Base-by-base conservation (phyloP, 2,797 vertebrate genomes). In the Arctocebus calabarensis region DNA sequence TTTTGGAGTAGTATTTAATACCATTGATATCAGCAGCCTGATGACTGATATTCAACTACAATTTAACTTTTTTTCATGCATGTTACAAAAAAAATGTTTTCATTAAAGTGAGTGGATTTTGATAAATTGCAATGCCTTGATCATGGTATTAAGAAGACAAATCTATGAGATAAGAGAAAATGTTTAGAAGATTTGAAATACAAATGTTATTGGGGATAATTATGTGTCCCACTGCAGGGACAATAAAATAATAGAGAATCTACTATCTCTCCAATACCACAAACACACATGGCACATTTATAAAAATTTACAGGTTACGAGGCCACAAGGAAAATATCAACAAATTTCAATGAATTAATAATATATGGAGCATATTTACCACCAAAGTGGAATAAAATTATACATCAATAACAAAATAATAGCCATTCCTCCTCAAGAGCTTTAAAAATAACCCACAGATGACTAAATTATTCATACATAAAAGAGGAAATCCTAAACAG, bases 381-480 rank as follows among this genome's bases (percentile, higher is more conserved):
- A 90, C 23, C 19, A 48, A 79, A 62, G 70, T 68, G 20, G 29
- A 91, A 86, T 83, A 71, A 73, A 87, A 78, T 78, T 89, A 13
- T 88, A 96, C 94, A 68, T 88, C 29, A 70, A 29, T 90, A 91
- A 78, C 62, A 96, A 84, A 97, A 73, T 74, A 94, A 92, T 84
- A 75, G 43, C 61, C 64, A 7, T 92, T 96, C 11, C 61, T 85
- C 81, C 92, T 94, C 66, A 88, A 84, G 25, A 84, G 78, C 25
- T 70, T 95, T 90, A 84, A 93, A 96, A 97, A 84, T 91, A 93
- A 95, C 43, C 61, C 75, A 90, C 37, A 81, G 52, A 73, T 91
- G 87, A 77, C 61, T 96, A 94, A 96, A 91, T 95, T 91, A 94
- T 94, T 96, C 61, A 93, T 88, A 32, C 57, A 68, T 71, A 61